Percentiles rank a stretch among this genome's conserved stretches.
Evolutionary conservation across 2,797 vertebrate species (phyloP).

Genomic region (Lepus oiostolus): DNA sequence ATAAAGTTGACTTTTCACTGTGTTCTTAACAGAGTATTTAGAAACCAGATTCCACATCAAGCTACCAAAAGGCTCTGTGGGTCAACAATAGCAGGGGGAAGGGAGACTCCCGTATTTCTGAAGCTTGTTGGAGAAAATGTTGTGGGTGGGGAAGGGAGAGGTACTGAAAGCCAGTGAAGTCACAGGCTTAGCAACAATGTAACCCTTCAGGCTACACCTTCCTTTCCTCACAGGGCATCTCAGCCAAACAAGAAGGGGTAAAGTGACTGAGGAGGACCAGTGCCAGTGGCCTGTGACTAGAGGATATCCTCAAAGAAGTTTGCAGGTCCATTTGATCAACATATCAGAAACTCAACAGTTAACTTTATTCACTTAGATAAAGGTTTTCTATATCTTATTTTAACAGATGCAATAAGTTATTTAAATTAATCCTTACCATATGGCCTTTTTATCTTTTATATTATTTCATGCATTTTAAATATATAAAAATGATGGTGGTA

Average conservation of each 20-base stretch:
- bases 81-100: background rate
- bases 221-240: slow-evolving; percentile 13
- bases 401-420: slow-evolving; percentile 63
- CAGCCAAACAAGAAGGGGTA: background rate
- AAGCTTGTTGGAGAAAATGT: slow-evolving; percentile 15
- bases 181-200: background rate
- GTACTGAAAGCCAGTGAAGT: background rate
- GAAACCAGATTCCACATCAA: slow-evolving; percentile 28
- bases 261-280: background rate
- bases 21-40: slow-evolving; percentile 40
- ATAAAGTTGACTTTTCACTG: slow-evolving; percentile 30
- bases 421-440: slow-evolving; percentile 70
- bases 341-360: slow-evolving; percentile 48
- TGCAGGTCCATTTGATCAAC: slow-evolving; percentile 18
- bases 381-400: slow-evolving; percentile 72
- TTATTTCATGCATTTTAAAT: slow-evolving; percentile 52
- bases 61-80: background rate
- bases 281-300: background rate
- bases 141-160: background rate
- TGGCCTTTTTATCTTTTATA: slow-evolving; percentile 60
- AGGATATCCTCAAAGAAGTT: slow-evolving; percentile 30
- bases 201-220: background rate
- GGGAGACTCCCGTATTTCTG: background rate
- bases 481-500: slow-evolving; percentile 34
- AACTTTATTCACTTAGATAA: slow-evolving; percentile 65